Evolutionary conservation across 2,797 vertebrate species (phyloP), one percentile per base, ranked within the genome.

Genomic region (Rhynchotus rufescens): DNA sequence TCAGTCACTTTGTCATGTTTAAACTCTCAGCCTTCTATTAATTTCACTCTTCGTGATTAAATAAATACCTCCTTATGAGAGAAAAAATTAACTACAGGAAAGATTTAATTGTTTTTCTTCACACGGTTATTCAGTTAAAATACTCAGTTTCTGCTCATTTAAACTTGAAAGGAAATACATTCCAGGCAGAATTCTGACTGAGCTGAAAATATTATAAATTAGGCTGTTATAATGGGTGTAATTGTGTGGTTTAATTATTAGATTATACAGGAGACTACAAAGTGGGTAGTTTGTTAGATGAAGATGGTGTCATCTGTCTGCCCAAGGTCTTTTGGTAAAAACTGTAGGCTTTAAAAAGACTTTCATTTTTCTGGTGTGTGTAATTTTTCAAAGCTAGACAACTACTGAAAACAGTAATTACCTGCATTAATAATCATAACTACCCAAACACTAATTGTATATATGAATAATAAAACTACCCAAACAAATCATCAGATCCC

Each of bases 151-250:
- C 47, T 94, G 73, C 89, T 96, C 57, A 85, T 94, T 95, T 95
- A 95, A 91, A 96, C 84, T 93, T 93, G 60, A 96, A 95, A 96
- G 56, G 47, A 95, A 97, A 92, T 77, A 81, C 64, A 84, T 95
- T 96, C 86, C 32, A 95, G 76, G 79, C 60, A 92, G 67, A 91
- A 66, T 62, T 95, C 67, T 59, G 92, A 89, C 88, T 92, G 84
- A 93, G 86, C 9, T 83, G 45, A 89, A 96, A 96, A 94, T 90
- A 80, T 84, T 92, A 88, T 88, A 94, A 75, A 83, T 86, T 84
- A 89, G 80, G 13, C 52, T 72, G 25, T 45, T 89, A 30, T 94
- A 94, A 95, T 66, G 17, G 38, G 40, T 79, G 67, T 84, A 84
- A 59, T 86, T 93, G 38, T 94, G 49, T 82, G 13, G 61, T 96